phyloP scores from a whole-genome alignment of 2,113 vertebrate genomes.

The human region DNA sequence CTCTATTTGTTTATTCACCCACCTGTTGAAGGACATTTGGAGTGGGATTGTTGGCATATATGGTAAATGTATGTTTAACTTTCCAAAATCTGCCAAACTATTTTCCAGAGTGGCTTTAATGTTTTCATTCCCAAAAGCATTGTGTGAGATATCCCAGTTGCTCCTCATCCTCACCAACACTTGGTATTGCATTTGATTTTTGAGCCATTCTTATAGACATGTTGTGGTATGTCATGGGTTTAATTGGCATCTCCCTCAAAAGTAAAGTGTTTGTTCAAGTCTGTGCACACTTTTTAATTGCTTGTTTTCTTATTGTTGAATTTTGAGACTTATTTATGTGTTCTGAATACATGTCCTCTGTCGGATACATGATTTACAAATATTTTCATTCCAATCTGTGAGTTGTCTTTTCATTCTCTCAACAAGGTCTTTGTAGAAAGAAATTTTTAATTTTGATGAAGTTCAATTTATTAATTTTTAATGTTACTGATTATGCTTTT shows the following conservation, averaged over 20 bases:
- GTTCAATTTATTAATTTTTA: background rate
- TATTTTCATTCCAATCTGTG: background rate
- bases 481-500: background rate
- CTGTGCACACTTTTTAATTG: background rate
- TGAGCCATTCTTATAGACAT: background rate
- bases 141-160: background rate
- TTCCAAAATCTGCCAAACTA: background rate
- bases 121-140: background rate
- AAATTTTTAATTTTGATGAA: conserved; percentile 32
- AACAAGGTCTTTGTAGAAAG: background rate
- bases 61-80: background rate
- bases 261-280: background rate
- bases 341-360: background rate
- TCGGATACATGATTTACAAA: background rate
- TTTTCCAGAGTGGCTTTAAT: background rate
- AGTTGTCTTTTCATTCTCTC: conserved; percentile 11
- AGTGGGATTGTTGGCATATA: background rate
- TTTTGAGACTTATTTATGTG: background rate
- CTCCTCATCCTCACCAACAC: background rate
- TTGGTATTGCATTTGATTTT: background rate
- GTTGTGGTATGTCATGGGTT: background rate
- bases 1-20: background rate
- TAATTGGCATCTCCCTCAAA: background rate
- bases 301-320: background rate
- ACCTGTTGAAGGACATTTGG: background rate